A percentile compares a stretch with the other conserved stretches of the same genome.
Evolutionary conservation across 2,797 vertebrate genomes (phyloP).

Genomic region (Varecia variegata): DNA sequence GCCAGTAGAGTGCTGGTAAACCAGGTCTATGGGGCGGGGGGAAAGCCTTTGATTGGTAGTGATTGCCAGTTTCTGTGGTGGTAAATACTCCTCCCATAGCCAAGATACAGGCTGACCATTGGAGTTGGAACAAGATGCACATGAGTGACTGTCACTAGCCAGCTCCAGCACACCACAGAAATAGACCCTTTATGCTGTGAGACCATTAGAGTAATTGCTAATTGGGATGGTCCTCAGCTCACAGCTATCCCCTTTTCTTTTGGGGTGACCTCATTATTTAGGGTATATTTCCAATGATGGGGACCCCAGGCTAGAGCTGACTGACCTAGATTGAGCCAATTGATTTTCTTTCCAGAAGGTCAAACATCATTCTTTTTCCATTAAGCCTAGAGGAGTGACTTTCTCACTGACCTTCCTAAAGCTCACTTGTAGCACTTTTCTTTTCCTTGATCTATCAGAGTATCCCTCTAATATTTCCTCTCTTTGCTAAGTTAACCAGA

Average conservation of each 20-base stretch:
- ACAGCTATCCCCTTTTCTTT: background rate
- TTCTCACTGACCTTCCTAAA: constrained; percentile 32
- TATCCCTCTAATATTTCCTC: background rate
- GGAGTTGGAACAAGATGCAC: background rate
- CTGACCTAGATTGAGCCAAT: background rate
- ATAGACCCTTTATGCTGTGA: background rate
- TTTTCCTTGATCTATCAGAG: background rate
- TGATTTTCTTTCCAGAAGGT: constrained; percentile 15
- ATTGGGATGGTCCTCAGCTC: background rate
- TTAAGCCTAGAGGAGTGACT: background rate
- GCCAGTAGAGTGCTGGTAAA: background rate
- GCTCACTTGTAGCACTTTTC: background rate
- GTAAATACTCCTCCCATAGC: background rate
- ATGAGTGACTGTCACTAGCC: background rate
- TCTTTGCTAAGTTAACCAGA: background rate
- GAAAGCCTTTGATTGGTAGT: background rate
- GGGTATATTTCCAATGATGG: background rate
- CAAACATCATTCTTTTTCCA: background rate
- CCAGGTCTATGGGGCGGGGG: background rate
- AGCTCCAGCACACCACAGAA: background rate
- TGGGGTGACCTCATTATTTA: background rate
- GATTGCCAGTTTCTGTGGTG: background rate
- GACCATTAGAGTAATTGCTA: background rate
- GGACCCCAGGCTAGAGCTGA: background rate
- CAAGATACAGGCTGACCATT: background rate